Evolutionary conservation across 2,797 vertebrate genomes (phyloP), one percentile per base, ranked within the genome.

Genomic region (Acanthurus leucopareius): DNA sequence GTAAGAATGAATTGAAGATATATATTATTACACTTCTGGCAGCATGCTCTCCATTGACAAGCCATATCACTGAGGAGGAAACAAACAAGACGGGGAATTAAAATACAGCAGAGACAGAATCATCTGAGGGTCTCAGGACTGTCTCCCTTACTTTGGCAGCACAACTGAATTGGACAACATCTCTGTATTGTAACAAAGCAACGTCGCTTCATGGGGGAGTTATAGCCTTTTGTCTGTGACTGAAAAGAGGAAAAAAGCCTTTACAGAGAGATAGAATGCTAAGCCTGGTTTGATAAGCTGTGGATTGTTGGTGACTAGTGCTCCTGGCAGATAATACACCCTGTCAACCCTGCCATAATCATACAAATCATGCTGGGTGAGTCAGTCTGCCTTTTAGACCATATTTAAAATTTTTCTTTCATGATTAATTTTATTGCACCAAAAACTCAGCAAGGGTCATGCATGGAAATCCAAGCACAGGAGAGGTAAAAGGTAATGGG

Each of bases 311-410:
- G 72, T 47, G 77, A 63, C 59, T 81, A 32, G 70, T 76, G 73
- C 71, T 88, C 52, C 73, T 84, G 87, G 88, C 80, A 75, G 70
- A 84, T 73, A 82, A 85, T 61, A 17, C 66, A 70, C 68, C n/a
- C 74, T 73, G 74, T 80, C 84, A 87, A 83, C 80, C 83, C 44
- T 60, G 40, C 80, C 22, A 51, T 84, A 85, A 89, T 84, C 83
- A 86, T 69, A 76, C 79, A 86, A 83, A 88, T 86, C 77, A 69
- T 10, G 38, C 72, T 48, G 73, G 64, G 52, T 90, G 89, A 89
- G 69, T 86, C 88, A 89, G 80, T 86, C 78, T 54, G 80, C 79
- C 78, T 76, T 67, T 47, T 58, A 62, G 61, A 69, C n/a, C 77
- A 56, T 75, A 73, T 85, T 89, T 83, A 78, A 66, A 83, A 77